Evolutionary conservation across 1,140 invertebrate species (phyloP), one percentile per base, ranked within the genome.

Genomic region (Anagrus nilaparvatae): DNA sequence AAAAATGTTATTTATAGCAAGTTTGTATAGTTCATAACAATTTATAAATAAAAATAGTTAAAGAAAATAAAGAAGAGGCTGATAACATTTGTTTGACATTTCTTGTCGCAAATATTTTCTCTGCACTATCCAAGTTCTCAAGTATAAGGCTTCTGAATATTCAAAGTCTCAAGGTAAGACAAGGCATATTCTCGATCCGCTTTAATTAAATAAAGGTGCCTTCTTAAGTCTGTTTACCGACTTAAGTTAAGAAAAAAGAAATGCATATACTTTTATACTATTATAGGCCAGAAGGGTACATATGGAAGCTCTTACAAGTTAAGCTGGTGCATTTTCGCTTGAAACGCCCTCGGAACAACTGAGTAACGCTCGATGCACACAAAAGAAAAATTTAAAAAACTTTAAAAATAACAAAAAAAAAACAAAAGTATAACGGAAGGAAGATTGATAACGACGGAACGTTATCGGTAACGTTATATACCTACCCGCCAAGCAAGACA

Each of bases 161-260:
- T n/a, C n/a, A n/a, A n/a, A n/a, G n/a, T n/a, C 46, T 56, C 46
- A 59, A 58, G 49, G 53, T 59, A 53, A 51, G 53, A 54, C 54
- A 60, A 61, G 60, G 60, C 60, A 58, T 63, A n/a, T 65, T 60
- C 37, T 43, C 47, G 63, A 65, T 62, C 60, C 56, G 44, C 47
- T 45, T 36, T 63, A 63, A 63, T 55, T 56, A 50, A 65, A 65
- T 65, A 61, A 59, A n/a, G n/a, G 38, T 37, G 43, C 40, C 34
- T 46, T 53, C 50, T 62, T 65, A 65, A 63, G 60, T 58, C 55
- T 60, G 57, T 63, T 64, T 63, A 52, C 25, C 49, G 59, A 59
- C 55, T 65, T 65, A 49, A 40, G 53, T 44, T 28, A 43, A 34
- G 10, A 28, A 36, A 35, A 56, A 44, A 54, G 58, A 59, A 57